Evolutionary conservation across 2,113 vertebrate genomes (phyloP), one percentile per base, ranked within the genome.

Genomic region (Hippotragus niger): DNA sequence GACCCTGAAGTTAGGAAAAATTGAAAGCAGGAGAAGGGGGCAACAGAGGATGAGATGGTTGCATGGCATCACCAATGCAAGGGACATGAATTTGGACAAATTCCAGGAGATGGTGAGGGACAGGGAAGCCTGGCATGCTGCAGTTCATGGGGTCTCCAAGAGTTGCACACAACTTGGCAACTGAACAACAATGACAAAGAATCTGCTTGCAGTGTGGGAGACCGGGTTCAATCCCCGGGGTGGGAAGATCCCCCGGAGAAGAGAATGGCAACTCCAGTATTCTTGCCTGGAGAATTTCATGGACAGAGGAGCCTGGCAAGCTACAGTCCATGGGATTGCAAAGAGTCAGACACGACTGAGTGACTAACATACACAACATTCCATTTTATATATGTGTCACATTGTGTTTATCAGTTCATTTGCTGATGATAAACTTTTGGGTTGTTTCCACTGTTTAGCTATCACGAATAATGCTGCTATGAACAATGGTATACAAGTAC

Each of bases 201-300:
- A 27, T 76, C 71, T 76, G 71, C 71, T 43, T 76, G 23, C 40
- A 76, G 27, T 76, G 71, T 76, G 36, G 71, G 36, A 76, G 36
- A 76, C 12, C 0, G 0, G 13, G 36, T 76, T 76, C 40, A 43
- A 14, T 43, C 12, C 71, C 21, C 3, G 0, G 21, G 6, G 13
- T 76, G 36, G 71, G 36, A 76, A 76, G 36, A 76, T 43, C 23
- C 71, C 40, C 6, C 25, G 36, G 40, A 27, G 40, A 76, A 76
- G 36, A 43, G 71, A 76, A 76, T 76, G 36, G 36, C 71, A 13
- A 71, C 11, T 76, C 36, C 6, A 43, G 71, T 43, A 76, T 76
- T 76, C 36, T 76, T 43, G 36, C 71, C 3, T 43, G 12, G 23
- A 76, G 71, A 43, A 76, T 27, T 43, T 43, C 71, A 76, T 43